A percentile compares a stretch with the other conserved stretches of the same genome.
These are phyloP conservation scores for Cephus cinctus DNA, from an alignment of 1,140 invertebrate species.

Conservation along the genomic window DNA sequence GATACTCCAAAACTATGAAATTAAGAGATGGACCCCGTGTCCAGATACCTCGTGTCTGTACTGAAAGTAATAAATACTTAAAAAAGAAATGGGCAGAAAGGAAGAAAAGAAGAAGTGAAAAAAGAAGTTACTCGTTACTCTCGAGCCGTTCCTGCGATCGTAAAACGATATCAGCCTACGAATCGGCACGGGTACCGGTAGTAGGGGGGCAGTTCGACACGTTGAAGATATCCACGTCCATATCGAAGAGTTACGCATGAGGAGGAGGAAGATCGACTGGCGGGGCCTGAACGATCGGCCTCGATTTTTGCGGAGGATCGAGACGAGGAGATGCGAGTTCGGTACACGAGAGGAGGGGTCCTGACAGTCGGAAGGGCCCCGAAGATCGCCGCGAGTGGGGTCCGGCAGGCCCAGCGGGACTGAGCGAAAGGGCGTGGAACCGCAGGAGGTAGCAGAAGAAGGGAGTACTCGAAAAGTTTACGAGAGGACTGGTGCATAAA, in stretches of 20 bases:
- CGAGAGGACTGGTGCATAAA: slow-evolving; percentile 35
- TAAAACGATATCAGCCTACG: slow-evolving; percentile 32
- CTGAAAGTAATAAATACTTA: background rate
- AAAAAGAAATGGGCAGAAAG: slow-evolving; percentile 1
- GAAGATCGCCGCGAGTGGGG: slow-evolving; percentile 5
- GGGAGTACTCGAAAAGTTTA: slow-evolving; percentile 28
- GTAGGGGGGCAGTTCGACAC: background rate
- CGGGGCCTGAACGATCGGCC: no score
- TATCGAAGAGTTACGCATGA: slow-evolving; percentile 16
- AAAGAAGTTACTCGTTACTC: slow-evolving; percentile 1
- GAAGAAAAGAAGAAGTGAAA: slow-evolving; percentile 1
- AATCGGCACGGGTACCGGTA: slow-evolving; percentile 17
- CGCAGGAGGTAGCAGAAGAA: slow-evolving; percentile 3
- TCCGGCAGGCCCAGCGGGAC: slow-evolving; percentile 10
- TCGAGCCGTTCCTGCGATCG: slow-evolving; percentile 19
- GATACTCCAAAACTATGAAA: no score
- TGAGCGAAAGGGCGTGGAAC: slow-evolving; percentile 1
- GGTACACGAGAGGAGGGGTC: background rate
- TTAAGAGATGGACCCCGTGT: no score
- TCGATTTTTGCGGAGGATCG: slow-evolving; percentile 6
- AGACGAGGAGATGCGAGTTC: background rate
- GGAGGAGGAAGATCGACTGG: background rate
- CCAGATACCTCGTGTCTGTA: background rate
- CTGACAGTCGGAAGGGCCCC: no score
- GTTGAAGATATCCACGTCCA: no score